Percentiles rank a stretch among this genome's conserved stretches.
These are phyloP conservation scores for Mechanitis messenoides DNA, from an alignment of 2,888 invertebrate genomes.

Conservation along the genomic window DNA sequence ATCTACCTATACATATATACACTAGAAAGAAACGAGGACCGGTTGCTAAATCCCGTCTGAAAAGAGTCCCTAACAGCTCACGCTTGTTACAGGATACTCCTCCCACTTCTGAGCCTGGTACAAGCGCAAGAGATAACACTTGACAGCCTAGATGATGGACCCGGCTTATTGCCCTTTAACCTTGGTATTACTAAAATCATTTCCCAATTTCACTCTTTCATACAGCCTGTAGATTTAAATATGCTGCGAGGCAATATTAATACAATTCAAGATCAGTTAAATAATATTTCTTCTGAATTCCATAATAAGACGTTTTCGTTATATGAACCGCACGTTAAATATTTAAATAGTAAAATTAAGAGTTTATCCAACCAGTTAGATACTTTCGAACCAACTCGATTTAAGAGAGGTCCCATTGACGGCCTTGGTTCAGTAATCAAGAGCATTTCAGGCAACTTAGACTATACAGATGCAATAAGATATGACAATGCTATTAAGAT, in stretches of 20 bases:
- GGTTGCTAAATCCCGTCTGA: too few species aligned
- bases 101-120: too few species aligned
- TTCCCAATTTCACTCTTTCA: background rate
- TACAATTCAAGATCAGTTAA: background rate
- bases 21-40: too few species aligned
- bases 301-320: background rate
- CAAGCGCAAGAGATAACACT: too few species aligned
- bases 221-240: background rate
- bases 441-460: constrained; percentile 15
- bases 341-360: background rate
- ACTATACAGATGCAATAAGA: constrained; percentile 14
- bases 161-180: too few species aligned
- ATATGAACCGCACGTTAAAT: background rate
- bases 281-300: background rate
- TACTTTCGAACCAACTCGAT: constrained; percentile 4
- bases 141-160: too few species aligned
- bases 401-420: constrained; percentile 11
- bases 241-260: background rate
- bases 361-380: background rate
- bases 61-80: too few species aligned
- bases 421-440: constrained; percentile 16
- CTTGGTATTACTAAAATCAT: too few species aligned
- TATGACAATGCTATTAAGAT: constrained; percentile 14
- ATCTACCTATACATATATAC: too few species aligned
- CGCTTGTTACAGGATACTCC: too few species aligned